Evolutionary conservation across 1,140 invertebrate species (phyloP).

Genomic region (Camponotus pennsylvanicus): DNA sequence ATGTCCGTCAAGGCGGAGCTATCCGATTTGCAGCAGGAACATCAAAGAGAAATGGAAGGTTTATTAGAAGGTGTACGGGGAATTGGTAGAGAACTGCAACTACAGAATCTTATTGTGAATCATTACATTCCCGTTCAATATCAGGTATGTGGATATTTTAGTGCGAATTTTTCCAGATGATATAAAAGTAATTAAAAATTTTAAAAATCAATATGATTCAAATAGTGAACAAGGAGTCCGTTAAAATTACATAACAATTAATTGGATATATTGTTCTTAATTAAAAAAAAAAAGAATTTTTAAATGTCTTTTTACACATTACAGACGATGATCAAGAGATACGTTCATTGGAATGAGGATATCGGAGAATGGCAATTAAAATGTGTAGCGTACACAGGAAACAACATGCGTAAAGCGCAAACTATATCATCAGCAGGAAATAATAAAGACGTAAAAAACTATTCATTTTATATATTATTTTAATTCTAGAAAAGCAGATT

Average conservation of each 20-base stretch:
- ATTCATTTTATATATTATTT: constrained; percentile 24
- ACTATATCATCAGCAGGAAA: constrained; percentile 75
- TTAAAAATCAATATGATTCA: neutral
- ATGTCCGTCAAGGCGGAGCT: constrained; percentile 95
- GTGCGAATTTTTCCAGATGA: neutral
- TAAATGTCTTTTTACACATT: constrained; percentile 45
- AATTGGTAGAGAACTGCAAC: constrained; percentile 95
- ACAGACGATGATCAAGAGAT: constrained; percentile 95
- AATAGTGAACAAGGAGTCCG: neutral
- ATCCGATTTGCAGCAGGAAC: constrained; percentile 96
- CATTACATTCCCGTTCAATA: constrained; percentile 97
- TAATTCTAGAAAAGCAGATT: constrained; percentile 2
- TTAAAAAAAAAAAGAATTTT: neutral
- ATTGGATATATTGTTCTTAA: neutral
- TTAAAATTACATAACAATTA: neutral
- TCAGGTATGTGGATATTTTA: constrained; percentile 85
- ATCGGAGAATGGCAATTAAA: constrained; percentile 99
- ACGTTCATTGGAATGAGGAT: constrained; percentile 99
- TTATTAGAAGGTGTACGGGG: constrained; percentile 96
- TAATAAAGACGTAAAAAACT: constrained; percentile 79
- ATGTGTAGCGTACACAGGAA: constrained; percentile 99
- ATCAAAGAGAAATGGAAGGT: constrained; percentile 98
- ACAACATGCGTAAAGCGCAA: constrained; percentile 96
- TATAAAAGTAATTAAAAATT: neutral
- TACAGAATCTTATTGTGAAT: constrained; percentile 95